Conservation (phyloP, 2,113 vertebrate species). For the Isurus oxyrinchus region DNA sequence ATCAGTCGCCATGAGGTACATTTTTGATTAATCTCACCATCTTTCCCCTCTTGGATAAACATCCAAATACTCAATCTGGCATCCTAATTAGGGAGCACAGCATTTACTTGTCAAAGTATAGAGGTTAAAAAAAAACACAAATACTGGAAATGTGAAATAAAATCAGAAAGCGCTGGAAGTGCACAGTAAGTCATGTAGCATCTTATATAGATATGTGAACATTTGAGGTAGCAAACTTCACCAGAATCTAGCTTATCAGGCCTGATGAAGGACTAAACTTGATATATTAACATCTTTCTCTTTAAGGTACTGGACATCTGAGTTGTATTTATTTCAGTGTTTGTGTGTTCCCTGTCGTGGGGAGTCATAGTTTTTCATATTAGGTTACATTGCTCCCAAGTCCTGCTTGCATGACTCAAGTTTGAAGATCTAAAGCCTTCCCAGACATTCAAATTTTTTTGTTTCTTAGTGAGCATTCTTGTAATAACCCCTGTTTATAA, state of each 20-base stretch:
- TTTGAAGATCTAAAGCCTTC: neutral
- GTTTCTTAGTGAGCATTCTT: neutral
- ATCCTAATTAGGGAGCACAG: constrained; percentile 5
- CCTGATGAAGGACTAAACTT: neutral
- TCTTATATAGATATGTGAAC: neutral
- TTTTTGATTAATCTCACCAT: neutral
- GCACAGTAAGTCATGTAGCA: neutral
- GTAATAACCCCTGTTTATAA: neutral
- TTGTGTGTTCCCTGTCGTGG: neutral
- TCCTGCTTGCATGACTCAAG: neutral
- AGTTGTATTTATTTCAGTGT: neutral
- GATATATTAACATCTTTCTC: neutral
- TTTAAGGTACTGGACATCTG: neutral
- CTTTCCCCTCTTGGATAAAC: neutral
- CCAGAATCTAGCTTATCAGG: neutral
- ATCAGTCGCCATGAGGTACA: neutral
- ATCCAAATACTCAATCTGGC: constrained; percentile 1
- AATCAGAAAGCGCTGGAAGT: neutral
- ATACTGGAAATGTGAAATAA: neutral
- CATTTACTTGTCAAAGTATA: neutral
- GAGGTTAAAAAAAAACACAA: neutral
- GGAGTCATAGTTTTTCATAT: neutral
- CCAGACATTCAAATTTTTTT: neutral
- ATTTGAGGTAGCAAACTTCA: neutral
- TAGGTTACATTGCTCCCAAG: neutral